Evolutionary conservation across 1,140 invertebrate species (phyloP).

Genomic region (Vanessa atalanta): DNA sequence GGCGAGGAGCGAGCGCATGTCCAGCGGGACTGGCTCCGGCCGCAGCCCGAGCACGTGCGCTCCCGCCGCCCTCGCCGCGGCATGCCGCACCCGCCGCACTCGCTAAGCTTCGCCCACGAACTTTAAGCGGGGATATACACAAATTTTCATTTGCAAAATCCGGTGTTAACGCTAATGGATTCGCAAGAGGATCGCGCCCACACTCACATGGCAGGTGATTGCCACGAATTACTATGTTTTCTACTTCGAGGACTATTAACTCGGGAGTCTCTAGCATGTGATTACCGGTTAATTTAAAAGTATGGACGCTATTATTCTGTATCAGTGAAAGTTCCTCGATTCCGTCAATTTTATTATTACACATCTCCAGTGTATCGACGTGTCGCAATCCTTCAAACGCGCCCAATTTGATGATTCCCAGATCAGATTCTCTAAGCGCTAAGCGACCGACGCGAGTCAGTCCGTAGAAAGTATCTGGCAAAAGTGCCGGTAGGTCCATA

Average conservation of each 20-base stretch:
- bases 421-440: constrained; percentile 89
- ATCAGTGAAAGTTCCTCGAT: constrained; percentile 87
- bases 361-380: constrained; percentile 86
- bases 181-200: constrained; percentile 87
- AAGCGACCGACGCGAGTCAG: constrained; percentile 87
- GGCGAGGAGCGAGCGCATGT: constrained; percentile 45
- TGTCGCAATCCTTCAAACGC: constrained; percentile 87
- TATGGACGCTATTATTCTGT: constrained; percentile 84
- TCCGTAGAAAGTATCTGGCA: constrained; percentile 87
- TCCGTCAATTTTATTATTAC: constrained; percentile 91
- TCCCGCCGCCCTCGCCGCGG: constrained; percentile 66
- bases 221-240: constrained; percentile 84
- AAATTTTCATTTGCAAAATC: constrained; percentile 89
- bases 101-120: constrained; percentile 87
- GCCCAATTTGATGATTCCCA: constrained; percentile 86
- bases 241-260: constrained; percentile 85
- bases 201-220: constrained; percentile 94
- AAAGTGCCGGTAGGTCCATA: constrained; percentile 88
- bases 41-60: constrained; percentile 64
- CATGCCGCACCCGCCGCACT: constrained; percentile 85
- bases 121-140: constrained; percentile 91
- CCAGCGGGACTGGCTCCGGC: constrained; percentile 55
- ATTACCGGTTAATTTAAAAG: constrained; percentile 88
- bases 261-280: constrained; percentile 88
- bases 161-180: constrained; percentile 86